Evolutionary conservation across 2,888 invertebrate genomes (phyloP).

Genomic region (Leucophora obtusa): DNA sequence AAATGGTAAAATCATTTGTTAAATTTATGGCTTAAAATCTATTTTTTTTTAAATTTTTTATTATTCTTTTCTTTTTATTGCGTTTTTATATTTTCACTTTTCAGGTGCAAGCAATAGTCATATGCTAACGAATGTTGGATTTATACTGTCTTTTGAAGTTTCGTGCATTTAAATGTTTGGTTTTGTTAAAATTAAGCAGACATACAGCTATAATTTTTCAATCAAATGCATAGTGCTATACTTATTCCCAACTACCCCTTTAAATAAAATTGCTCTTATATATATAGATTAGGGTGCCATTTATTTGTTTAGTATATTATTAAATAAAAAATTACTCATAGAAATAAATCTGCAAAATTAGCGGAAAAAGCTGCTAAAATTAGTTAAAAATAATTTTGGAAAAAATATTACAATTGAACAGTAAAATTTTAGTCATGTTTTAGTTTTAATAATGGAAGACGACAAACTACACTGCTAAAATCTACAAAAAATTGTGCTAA

Average conservation of each 20-base stretch:
- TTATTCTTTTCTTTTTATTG: not conserved
- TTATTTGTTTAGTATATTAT: not conserved
- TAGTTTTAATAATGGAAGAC: no score
- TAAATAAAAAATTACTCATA: no score
- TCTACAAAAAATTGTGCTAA: no score
- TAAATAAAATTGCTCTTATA: not conserved
- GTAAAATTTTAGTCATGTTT: no score
- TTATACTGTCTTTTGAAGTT: constrained; percentile 57
- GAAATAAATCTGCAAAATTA: no score
- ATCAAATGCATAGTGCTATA: constrained; percentile 27
- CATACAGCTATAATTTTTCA: not conserved
- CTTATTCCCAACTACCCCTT: constrained; percentile 33
- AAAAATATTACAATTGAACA: no score
- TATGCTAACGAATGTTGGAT: constrained; percentile 58
- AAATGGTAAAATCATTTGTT: constrained; percentile 68
- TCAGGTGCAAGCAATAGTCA: not conserved
- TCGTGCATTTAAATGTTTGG: constrained; percentile 14
- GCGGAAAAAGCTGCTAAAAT: no score
- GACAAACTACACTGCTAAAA: no score
- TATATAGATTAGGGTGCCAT: not conserved
- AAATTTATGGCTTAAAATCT: not conserved
- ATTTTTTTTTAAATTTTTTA: constrained; percentile 18
- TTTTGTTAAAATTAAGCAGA: not conserved
- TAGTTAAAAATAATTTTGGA: no score
- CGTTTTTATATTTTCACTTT: not conserved